A percentile compares a stretch with the other conserved stretches of the same genome.
Evolutionary conservation across 2,113 vertebrate species (phyloP).

Genomic region (Mugil cephalus): DNA sequence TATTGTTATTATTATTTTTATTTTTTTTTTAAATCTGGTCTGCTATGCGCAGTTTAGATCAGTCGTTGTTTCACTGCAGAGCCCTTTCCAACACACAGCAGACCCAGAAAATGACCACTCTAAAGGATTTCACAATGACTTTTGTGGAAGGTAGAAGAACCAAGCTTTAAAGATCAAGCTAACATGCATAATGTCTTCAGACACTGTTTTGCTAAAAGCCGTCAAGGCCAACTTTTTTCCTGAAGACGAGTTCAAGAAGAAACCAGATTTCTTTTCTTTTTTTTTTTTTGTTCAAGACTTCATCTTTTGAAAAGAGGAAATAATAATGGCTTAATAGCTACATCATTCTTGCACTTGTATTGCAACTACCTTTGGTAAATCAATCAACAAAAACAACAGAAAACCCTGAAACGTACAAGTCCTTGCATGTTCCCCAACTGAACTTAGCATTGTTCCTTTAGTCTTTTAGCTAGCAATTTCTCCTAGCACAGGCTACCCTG

Average conservation of each 20-base stretch:
- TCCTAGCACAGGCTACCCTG: slow-evolving; percentile 37
- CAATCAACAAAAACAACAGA: slow-evolving; percentile 74
- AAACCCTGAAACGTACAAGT: slow-evolving; percentile 78
- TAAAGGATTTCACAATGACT: slow-evolving; percentile 65
- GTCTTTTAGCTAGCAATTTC: slow-evolving; percentile 41
- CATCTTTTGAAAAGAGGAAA: slow-evolving; percentile 77
- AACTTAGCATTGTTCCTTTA: slow-evolving; percentile 65
- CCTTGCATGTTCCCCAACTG: slow-evolving; percentile 64
- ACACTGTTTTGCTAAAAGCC: slow-evolving; percentile 78
- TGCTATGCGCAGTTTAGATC: slow-evolving; percentile 76
- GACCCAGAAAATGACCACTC: slow-evolving; percentile 64
- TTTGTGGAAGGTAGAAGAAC: slow-evolving; percentile 76
- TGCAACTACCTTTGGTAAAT: slow-evolving; percentile 84
- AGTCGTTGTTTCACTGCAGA: slow-evolving; percentile 75
- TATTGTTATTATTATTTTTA: not conserved
- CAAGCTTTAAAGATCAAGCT: slow-evolving; percentile 82
- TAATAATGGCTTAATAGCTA: slow-evolving; percentile 79
- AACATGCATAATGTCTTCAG: slow-evolving; percentile 85
- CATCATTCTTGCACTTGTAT: slow-evolving; percentile 78
- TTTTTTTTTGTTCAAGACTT: slow-evolving; percentile 64
- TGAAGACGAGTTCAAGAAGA: slow-evolving; percentile 76
- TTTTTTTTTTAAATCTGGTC: slow-evolving; percentile 68
- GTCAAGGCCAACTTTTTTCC: slow-evolving; percentile 68
- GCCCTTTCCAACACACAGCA: slow-evolving; percentile 82
- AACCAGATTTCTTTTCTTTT: slow-evolving; percentile 52